These are phyloP conservation scores for Opisthograptis luteolata DNA, from an alignment of 2,888 invertebrate genomes.

Conservation along the genomic window DNA sequence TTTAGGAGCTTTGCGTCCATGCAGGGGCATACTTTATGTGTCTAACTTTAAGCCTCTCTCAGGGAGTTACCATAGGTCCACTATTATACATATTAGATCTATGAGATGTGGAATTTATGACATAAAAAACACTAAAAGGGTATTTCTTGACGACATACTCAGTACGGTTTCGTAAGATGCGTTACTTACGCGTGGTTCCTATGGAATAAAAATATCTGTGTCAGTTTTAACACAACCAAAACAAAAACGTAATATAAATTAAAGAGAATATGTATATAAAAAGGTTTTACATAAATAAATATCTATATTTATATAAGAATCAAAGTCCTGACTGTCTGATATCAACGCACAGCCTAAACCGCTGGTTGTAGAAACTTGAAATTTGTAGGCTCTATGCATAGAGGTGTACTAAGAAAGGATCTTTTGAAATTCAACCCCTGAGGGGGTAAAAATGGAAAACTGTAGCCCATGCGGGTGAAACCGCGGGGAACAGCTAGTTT, in stretches of 20 bases:
- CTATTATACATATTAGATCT: slow-evolving; percentile 47
- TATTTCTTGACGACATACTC: slow-evolving; percentile 62
- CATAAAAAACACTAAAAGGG: slow-evolving; percentile 65
- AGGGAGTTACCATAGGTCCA: slow-evolving; percentile 40
- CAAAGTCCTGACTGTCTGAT: too few relatives aligned
- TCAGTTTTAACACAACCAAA: slow-evolving; percentile 64
- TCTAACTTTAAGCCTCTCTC: slow-evolving; percentile 32
- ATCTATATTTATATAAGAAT: too few relatives aligned
- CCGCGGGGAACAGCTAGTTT: too few relatives aligned
- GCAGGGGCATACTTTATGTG: slow-evolving; percentile 60
- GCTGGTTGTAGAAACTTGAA: too few relatives aligned
- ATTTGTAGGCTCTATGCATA: too few relatives aligned
- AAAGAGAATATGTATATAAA: neutral
- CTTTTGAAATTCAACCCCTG: too few relatives aligned
- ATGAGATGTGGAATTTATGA: slow-evolving; percentile 46
- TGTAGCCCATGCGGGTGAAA: too few relatives aligned
- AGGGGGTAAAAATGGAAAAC: too few relatives aligned
- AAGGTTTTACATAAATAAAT: neutral
- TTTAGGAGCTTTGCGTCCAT: slow-evolving; percentile 49
- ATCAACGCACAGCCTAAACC: too few relatives aligned
- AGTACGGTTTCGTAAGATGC: slow-evolving; percentile 60
- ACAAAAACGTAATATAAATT: slow-evolving; percentile 25
- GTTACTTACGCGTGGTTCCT: slow-evolving; percentile 85
- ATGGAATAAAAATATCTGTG: slow-evolving; percentile 75
- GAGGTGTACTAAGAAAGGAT: too few relatives aligned